Base-by-base conservation (phyloP, 2,797 vertebrate species). In the Xiphorhynchus erythropygius region DNA sequence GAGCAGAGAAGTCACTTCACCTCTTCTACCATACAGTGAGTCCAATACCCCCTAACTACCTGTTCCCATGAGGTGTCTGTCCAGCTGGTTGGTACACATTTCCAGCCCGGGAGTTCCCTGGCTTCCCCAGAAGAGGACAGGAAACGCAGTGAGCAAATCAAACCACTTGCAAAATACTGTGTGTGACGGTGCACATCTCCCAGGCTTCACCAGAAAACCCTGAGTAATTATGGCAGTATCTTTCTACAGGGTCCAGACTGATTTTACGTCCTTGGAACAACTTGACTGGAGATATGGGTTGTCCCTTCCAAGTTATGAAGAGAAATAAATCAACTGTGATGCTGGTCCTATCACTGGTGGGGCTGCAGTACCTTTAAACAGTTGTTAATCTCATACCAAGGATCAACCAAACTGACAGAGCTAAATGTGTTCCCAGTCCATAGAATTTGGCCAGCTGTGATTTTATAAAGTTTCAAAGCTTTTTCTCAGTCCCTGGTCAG, bases 111-210 rank as follows among this genome's bases (percentile, higher is more conserved):
- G 92, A 53, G 13, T 30, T 74, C 81, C 71, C 35, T 2, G 3
- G 8, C 13, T 57, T 93, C 67, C 3, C 5, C 68, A 85, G 60
- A 89, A 75, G 17, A 76, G 44, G 42, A 90, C 55, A 94, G 92
- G 92, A 96, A 96, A 92, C n/a, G 28, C 65, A 83, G 59, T 69
- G 67, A 95, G 28, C 39, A 78, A 85, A 91, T 32, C 42, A 93
- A 83, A 78, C 60, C 5, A 0, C 82, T 84, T 93, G 64, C 71
- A 89, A 70, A 83, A 80, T 4, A 21, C 53, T 6, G 8, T 41
- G 8, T 41, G 39, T 64, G 81, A 68, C 0, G 0, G 17, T 71
- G 49, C 46, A 2, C 25, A 19, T 47, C 65, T 75, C 53, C 25
- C 53, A 82, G 77, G 27, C 41, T 77, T 74, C 68, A 33, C 39